Conservation (phyloP, 1,140 invertebrate genomes). For the Drosophila insularis region DNA sequence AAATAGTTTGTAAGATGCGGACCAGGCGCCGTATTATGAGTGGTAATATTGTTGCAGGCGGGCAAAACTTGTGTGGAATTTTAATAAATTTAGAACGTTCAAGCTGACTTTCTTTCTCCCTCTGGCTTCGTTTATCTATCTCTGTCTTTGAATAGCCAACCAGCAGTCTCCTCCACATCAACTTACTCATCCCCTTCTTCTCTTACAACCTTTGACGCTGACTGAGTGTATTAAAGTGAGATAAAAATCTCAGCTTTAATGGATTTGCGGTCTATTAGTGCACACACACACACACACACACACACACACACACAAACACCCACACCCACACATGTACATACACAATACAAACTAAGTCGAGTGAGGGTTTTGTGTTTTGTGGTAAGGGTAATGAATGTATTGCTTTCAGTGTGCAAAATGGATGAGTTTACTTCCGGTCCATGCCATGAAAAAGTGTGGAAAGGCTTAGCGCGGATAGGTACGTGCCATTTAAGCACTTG, state of each 20-base stretch:
- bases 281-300: slow-evolving; percentile 31
- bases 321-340: slow-evolving; percentile 6
- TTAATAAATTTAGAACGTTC: slow-evolving; percentile 76
- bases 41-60: slow-evolving; percentile 77
- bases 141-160: background rate
- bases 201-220: slow-evolving; percentile 72
- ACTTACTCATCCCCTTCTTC: too few relatives aligned
- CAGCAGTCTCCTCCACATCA: background rate
- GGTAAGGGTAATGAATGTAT: slow-evolving; percentile 71
- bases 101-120: slow-evolving; percentile 2
- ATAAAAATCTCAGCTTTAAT: slow-evolving; percentile 80
- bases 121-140: background rate
- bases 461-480: slow-evolving; percentile 36
- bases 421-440: slow-evolving; percentile 68
- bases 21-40: slow-evolving; percentile 71
- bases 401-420: slow-evolving; percentile 66
- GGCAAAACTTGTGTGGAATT: slow-evolving; percentile 73
- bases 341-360: slow-evolving; percentile 3
- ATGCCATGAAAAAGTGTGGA: slow-evolving; percentile 54
- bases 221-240: slow-evolving; percentile 79
- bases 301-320: slow-evolving; percentile 24
- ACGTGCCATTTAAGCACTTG: slow-evolving; percentile 20
- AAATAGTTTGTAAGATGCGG: slow-evolving; percentile 73
- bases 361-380: slow-evolving; percentile 13
- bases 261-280: slow-evolving; percentile 80